These are phyloP conservation scores for Zeus faber DNA, from an alignment of 2,113 vertebrate species.

Conservation along the genomic window DNA sequence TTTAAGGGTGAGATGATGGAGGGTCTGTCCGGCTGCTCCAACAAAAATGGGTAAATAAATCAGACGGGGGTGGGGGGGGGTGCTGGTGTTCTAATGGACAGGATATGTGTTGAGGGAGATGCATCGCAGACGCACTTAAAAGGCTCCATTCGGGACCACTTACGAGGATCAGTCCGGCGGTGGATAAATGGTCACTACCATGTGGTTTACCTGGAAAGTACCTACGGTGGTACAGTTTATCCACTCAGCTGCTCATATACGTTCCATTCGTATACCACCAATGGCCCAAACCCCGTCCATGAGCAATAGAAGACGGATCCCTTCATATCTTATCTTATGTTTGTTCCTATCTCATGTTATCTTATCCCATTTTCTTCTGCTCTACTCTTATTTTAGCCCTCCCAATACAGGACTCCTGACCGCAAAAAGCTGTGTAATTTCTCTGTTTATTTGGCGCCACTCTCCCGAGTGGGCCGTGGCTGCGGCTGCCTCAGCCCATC, in stretches of 20 bases:
- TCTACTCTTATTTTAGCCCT: conserved; percentile 31
- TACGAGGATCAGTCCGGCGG: background rate
- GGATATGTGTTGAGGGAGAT: conserved; percentile 30
- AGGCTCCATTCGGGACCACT: conserved; percentile 26
- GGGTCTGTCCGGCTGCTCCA: background rate
- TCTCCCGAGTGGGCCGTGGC: conserved; percentile 48
- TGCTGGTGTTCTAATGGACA: conserved; percentile 62
- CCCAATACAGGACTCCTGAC: conserved; percentile 21
- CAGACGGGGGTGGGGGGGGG: too few species aligned
- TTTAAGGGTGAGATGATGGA: conserved; percentile 54
- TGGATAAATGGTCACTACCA: background rate
- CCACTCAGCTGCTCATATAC: too few species aligned
- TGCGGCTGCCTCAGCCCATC: background rate
- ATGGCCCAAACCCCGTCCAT: too few species aligned
- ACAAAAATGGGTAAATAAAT: conserved; percentile 63
- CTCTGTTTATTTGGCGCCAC: conserved; percentile 57
- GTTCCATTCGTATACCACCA: too few species aligned
- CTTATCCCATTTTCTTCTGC: conserved; percentile 22
- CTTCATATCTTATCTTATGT: too few species aligned
- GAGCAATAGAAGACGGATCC: too few species aligned
- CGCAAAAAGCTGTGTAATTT: conserved; percentile 43
- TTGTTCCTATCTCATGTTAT: conserved; percentile 22
- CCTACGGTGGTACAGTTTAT: background rate
- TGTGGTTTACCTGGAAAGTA: too few species aligned
- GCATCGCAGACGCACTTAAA: conserved; percentile 34